A percentile compares a stretch with the other conserved stretches of the same genome.
Evolutionary conservation across 2,888 invertebrate genomes (phyloP).

Genomic region (Amphipyra tragopoginis): DNA sequence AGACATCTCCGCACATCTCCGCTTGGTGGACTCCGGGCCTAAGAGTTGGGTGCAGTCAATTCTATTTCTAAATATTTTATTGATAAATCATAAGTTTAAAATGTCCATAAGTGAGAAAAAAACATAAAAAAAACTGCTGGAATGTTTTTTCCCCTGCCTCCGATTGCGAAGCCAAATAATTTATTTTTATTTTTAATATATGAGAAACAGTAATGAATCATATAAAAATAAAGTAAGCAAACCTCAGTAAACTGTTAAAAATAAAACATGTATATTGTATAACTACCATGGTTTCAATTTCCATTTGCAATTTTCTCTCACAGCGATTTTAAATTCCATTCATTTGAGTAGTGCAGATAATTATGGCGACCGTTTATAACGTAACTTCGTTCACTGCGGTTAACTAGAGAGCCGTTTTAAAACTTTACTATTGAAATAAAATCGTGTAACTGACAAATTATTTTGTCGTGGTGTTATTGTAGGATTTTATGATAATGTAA

Average conservation of each 20-base stretch:
- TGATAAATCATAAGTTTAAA: too few species aligned
- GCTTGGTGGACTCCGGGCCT: too few species aligned
- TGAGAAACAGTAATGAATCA: too few species aligned
- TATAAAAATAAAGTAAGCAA: not conserved
- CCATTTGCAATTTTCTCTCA: constrained; percentile 40
- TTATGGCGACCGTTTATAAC: constrained; percentile 47
- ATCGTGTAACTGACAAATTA: constrained; percentile 28
- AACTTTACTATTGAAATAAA: constrained; percentile 41
- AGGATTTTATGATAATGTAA: not conserved
- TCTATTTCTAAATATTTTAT: too few species aligned
- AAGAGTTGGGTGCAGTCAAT: too few species aligned
- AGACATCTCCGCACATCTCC: too few species aligned
- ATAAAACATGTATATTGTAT: constrained; percentile 1
- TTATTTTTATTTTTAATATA: too few species aligned
- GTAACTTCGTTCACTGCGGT: constrained; percentile 27
- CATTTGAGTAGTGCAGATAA: constrained; percentile 50
- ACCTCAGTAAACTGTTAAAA: constrained; percentile 3
- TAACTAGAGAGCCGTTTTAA: constrained; percentile 42
- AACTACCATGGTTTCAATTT: constrained; percentile 38
- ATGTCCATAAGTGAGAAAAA: too few species aligned
- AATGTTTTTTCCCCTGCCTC: too few species aligned
- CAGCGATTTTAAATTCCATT: constrained; percentile 55
- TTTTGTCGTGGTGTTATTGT: constrained; percentile 10
- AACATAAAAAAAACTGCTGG: too few species aligned
- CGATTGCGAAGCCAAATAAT: too few species aligned